Percentiles rank a stretch among this genome's conserved stretches.
Conservation (phyloP, 1,140 invertebrate genomes). For the Bombus superbus region DNA sequence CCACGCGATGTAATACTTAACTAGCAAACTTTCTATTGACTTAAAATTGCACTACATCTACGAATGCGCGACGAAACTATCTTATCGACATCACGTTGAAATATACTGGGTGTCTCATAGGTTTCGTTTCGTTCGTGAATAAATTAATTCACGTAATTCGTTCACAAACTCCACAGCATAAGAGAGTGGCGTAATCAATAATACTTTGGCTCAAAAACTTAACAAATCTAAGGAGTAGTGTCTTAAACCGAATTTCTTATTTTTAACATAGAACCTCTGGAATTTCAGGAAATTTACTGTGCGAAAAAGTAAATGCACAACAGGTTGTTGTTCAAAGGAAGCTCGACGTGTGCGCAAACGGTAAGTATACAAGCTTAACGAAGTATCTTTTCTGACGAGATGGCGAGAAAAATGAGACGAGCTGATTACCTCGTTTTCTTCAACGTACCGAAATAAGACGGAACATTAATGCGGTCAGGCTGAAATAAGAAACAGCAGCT, state of each 20-base stretch:
- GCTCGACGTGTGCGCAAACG: too few relatives aligned
- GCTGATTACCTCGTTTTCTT: background rate
- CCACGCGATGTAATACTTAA: background rate
- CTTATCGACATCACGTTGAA: background rate
- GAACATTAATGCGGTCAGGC: background rate
- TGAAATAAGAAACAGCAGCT: conserved; percentile 18
- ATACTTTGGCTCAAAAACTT: too few relatives aligned
- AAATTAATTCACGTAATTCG: too few relatives aligned
- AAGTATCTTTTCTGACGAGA: background rate
- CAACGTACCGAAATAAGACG: conserved; percentile 19
- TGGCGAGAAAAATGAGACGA: background rate
- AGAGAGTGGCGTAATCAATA: too few relatives aligned
- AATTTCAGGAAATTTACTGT: background rate
- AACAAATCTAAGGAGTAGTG: too few relatives aligned
- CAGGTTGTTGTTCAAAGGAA: background rate
- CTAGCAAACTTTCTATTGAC: background rate
- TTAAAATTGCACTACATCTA: background rate
- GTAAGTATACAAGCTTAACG: background rate
- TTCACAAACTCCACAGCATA: too few relatives aligned
- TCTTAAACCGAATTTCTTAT: too few relatives aligned
- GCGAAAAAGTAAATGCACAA: background rate
- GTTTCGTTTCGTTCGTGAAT: too few relatives aligned
- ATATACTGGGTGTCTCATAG: too few relatives aligned
- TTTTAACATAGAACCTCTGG: background rate
- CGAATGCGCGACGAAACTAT: background rate